Percentiles rank a stretch among this genome's conserved stretches.
Conservation (phyloP, 2,888 invertebrate genomes). For the Hartigia nigra region DNA sequence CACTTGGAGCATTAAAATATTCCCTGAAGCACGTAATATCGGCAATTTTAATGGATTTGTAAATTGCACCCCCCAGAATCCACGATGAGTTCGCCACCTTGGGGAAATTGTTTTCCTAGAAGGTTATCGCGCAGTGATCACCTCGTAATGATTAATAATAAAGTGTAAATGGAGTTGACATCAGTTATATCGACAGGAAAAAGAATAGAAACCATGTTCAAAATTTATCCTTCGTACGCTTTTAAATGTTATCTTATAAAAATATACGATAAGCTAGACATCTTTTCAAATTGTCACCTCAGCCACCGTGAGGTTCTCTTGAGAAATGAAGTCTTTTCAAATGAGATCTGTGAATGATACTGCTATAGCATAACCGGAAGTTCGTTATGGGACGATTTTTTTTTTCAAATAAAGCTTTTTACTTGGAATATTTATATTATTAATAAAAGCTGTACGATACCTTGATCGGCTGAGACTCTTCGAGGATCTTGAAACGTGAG, state of each 20-base stretch:
- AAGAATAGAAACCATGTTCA: not conserved
- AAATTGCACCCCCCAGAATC: not conserved
- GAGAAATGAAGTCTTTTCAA: no score
- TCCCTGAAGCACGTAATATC: not conserved
- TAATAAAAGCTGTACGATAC: conserved; percentile 29
- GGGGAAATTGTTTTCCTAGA: not conserved
- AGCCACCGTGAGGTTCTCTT: no score
- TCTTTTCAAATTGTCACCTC: not conserved
- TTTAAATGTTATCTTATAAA: not conserved
- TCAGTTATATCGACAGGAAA: not conserved
- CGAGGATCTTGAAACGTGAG: conserved; percentile 61
- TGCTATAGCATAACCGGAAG: no score
- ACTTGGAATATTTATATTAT: no score
- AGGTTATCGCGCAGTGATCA: not conserved
- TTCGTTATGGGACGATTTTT: no score
- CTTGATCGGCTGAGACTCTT: conserved; percentile 59
- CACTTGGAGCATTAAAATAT: not conserved
- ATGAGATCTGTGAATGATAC: no score
- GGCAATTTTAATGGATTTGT: not conserved
- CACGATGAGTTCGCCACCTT: not conserved
- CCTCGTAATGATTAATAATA: not conserved
- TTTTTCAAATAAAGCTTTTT: no score
- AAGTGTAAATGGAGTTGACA: not conserved
- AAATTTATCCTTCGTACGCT: not conserved
- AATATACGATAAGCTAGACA: not conserved